phyloP scores from a whole-genome alignment of 1,140 invertebrate genomes.

The Hermatobates lingyangjiaoensis region DNA sequence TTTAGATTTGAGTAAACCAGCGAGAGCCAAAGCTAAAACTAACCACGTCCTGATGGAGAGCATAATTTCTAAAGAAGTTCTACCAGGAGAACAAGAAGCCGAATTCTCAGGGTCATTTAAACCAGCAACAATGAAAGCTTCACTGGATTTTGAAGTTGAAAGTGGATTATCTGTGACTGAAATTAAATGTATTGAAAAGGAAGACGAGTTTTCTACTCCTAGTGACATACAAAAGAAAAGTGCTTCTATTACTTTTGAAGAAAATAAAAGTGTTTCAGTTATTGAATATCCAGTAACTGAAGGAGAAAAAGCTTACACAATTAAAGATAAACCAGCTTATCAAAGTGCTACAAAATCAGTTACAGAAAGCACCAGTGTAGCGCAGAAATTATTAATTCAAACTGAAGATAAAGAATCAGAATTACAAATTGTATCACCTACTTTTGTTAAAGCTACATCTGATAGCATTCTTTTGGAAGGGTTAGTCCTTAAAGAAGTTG shows the following conservation, averaged over 20 bases:
- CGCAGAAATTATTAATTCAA: conserved; percentile 21
- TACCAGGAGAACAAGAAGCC: conserved; percentile 20
- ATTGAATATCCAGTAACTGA: conserved; percentile 20
- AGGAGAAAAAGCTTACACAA: conserved; percentile 15
- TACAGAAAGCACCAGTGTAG: conserved; percentile 15
- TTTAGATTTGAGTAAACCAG: conserved; percentile 15
- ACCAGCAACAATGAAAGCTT: conserved; percentile 14
- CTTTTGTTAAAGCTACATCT: conserved; percentile 17
- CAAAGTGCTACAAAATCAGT: conserved; percentile 12
- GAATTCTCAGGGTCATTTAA: conserved; percentile 16
- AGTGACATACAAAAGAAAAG: conserved; percentile 13
- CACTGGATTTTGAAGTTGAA: conserved; percentile 14
- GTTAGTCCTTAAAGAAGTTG: conserved; percentile 13
- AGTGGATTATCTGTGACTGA: conserved; percentile 18
- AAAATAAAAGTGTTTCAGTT: conserved; percentile 21
- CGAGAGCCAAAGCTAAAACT: conserved; percentile 18
- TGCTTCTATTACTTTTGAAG: conserved; percentile 22
- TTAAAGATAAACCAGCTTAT: conserved; percentile 2
- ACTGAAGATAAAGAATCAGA: conserved; percentile 12
- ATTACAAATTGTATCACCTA: conserved; percentile 17
- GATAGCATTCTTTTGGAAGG: conserved; percentile 18
- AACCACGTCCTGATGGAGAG: conserved; percentile 21
- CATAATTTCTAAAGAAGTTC: conserved; percentile 19
- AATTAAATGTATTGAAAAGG: conserved; percentile 17
- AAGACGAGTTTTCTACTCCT: conserved; percentile 4